These are phyloP conservation scores for Scatophagus argus DNA, from an alignment of 2,113 vertebrate genomes.

Conservation along the genomic window DNA sequence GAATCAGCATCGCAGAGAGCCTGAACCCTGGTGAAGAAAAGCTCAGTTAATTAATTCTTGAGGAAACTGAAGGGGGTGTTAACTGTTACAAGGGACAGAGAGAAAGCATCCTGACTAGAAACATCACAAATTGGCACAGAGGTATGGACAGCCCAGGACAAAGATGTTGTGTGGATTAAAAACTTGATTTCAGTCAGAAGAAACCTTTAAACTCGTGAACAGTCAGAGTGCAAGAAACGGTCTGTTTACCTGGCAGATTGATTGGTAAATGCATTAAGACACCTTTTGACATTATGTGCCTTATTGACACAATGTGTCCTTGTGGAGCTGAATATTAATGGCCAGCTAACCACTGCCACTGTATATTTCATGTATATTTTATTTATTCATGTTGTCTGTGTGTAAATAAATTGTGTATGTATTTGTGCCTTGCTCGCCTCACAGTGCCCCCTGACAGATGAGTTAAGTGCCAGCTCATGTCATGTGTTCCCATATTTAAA, in stretches of 20 bases:
- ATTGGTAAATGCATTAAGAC: neutral
- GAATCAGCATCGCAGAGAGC: too few species aligned
- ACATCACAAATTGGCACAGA: too few species aligned
- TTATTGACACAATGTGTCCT: neutral
- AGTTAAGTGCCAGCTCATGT: neutral
- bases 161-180: too few species aligned
- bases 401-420: neutral
- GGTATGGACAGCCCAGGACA: too few species aligned
- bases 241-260: neutral
- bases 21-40: too few species aligned
- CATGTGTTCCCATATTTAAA: neutral
- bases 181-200: constrained; percentile 2
- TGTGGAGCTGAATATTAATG: neutral
- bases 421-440: neutral
- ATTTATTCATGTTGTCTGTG: neutral
- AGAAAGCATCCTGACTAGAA: too few species aligned
- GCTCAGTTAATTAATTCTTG: too few species aligned
- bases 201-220: neutral
- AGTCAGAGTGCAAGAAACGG: neutral
- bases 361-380: neutral
- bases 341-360: neutral
- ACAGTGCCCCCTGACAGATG: neutral
- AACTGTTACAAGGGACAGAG: too few species aligned
- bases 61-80: too few species aligned
- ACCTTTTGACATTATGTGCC: neutral